These are phyloP conservation scores for Byasa hedistus DNA, from an alignment of 2,888 invertebrate species.

Conservation along the genomic window DNA sequence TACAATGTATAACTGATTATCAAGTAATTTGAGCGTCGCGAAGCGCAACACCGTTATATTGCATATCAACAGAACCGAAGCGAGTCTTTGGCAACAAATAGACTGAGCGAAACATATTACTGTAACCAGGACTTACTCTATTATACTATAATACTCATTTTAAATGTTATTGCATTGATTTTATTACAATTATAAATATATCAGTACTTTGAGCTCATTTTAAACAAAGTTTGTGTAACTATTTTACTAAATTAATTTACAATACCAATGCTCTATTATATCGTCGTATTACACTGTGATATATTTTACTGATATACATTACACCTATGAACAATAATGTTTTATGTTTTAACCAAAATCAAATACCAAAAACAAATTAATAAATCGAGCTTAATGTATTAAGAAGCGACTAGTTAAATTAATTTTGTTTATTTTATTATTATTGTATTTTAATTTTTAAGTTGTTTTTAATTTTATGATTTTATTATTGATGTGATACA, in stretches of 20 bases:
- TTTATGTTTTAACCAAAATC: constrained; percentile 21
- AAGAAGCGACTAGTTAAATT: constrained; percentile 30
- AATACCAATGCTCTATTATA: constrained; percentile 26
- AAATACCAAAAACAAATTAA: constrained; percentile 19
- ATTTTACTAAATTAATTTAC: constrained; percentile 30
- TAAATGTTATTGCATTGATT: constrained; percentile 11
- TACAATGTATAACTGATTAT: constrained; percentile 12
- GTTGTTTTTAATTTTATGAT: constrained; percentile 10
- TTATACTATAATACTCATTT: constrained; percentile 17
- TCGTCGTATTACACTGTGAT: constrained; percentile 42
- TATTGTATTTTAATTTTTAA: constrained; percentile 14
- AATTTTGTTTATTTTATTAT: constrained; percentile 30
- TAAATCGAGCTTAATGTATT: constrained; percentile 32
- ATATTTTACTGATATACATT: constrained; percentile 25
- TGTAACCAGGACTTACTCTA: constrained; percentile 18
- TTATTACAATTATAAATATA: background rate
- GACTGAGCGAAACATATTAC: constrained; percentile 29
- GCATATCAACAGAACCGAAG: constrained; percentile 27
- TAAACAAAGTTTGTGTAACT: constrained; percentile 19
- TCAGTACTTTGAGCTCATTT: constrained; percentile 15
- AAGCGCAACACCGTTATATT: constrained; percentile 10
- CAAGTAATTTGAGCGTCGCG: constrained; percentile 5
- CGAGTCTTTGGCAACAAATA: constrained; percentile 13
- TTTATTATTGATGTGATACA: constrained; percentile 20
- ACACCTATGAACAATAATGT: constrained; percentile 21